phyloP scores from a whole-genome alignment of 2,113 vertebrate genomes.

The Pyxicephalus adspersus region DNA sequence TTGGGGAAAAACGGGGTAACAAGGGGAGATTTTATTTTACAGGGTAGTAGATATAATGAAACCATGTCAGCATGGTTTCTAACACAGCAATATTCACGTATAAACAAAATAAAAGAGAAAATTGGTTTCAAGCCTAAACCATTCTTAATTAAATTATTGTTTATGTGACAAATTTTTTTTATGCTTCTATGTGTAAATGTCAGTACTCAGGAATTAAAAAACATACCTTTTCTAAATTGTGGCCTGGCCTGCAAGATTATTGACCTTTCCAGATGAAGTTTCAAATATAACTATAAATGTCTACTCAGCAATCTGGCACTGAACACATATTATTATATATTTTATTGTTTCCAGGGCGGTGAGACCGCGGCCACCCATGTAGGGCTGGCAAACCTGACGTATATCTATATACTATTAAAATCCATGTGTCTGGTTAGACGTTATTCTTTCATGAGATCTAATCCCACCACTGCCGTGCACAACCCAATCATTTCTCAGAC shows the following conservation, averaged over 20 bases:
- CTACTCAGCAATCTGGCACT: slow-evolving; percentile 4
- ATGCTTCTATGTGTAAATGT: too few species aligned
- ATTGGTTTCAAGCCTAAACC: too few species aligned
- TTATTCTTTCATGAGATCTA: slow-evolving; percentile 26
- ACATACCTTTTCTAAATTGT: not conserved
- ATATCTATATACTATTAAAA: not conserved
- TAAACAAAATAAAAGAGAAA: too few species aligned
- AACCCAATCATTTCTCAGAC: slow-evolving; percentile 6
- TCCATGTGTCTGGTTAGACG: slow-evolving; percentile 36
- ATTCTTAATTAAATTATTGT: too few species aligned
- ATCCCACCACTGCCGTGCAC: slow-evolving; percentile 12
- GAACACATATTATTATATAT: slow-evolving; percentile 32
- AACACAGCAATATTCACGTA: too few species aligned
- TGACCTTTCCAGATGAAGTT: not conserved
- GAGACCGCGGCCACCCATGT: slow-evolving; percentile 36
- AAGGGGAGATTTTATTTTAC: too few species aligned
- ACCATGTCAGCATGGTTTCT: too few species aligned
- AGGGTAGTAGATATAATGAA: too few species aligned
- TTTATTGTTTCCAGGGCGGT: slow-evolving; percentile 7
- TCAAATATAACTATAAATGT: not conserved
- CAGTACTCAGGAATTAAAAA: not conserved
- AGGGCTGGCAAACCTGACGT: not conserved
- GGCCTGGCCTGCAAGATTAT: not conserved
- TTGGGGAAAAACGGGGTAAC: too few species aligned
- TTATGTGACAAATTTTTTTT: too few species aligned